phyloP scores from a whole-genome alignment of 2,797 vertebrate species.

The Eurystomus glaucurus region DNA sequence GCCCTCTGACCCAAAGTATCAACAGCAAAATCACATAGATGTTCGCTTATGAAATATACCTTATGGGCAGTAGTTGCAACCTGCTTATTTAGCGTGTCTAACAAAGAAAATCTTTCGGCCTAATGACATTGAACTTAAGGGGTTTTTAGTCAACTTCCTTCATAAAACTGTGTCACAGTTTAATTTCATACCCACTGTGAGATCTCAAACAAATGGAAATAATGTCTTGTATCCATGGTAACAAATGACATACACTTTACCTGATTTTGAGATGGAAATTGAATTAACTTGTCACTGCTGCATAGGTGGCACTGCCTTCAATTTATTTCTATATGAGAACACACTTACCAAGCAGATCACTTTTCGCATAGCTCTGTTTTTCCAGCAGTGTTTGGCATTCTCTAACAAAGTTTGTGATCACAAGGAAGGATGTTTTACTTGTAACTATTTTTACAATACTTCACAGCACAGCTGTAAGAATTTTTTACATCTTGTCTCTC shows the following conservation, averaged over 20 bases:
- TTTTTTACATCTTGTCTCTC: conserved; percentile 4
- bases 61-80: background rate
- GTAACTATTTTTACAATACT: conserved; percentile 38
- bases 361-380: conserved; percentile 19
- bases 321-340: conserved; percentile 54
- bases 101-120: conserved; percentile 50
- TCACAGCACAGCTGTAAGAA: conserved; percentile 26
- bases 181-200: conserved; percentile 75
- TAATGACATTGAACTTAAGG: conserved; percentile 52
- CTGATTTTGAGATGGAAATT: conserved; percentile 66
- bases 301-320: conserved; percentile 43
- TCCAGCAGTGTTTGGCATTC: background rate
- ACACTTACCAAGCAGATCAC: background rate
- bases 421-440: background rate
- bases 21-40: background rate
- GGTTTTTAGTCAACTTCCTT: conserved; percentile 57
- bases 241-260: conserved; percentile 75
- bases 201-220: conserved; percentile 74
- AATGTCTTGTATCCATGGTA: conserved; percentile 75
- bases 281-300: conserved; percentile 67
- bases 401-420: conserved; percentile 1
- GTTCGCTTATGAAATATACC: background rate
- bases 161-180: conserved; percentile 65
- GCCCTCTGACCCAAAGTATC: background rate
- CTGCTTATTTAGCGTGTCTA: conserved; percentile 24